phyloP scores from a whole-genome alignment of 2,888 invertebrate species.

The Cephus sareptanus region DNA sequence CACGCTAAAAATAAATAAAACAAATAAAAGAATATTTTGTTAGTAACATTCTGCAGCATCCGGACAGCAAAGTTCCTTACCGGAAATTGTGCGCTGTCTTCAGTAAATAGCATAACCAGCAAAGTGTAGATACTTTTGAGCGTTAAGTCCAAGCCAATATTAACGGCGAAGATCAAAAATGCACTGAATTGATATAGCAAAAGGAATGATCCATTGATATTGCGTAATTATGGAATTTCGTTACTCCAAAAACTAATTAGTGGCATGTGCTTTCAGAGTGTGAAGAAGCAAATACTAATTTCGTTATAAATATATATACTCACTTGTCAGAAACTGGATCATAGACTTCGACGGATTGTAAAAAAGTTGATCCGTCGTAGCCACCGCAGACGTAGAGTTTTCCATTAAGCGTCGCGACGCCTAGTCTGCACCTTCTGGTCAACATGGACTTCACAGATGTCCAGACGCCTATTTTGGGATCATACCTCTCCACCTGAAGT shows the following conservation, averaged over 20 bases:
- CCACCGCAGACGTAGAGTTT: conserved; percentile 88
- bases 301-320: conserved; percentile 41
- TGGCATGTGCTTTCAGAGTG: no score
- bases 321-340: conserved; percentile 78
- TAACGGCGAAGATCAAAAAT: neutral
- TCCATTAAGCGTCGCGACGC: conserved; percentile 83
- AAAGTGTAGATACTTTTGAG: no score
- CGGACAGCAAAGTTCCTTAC: neutral
- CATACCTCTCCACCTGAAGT: conserved; percentile 78
- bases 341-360: conserved; percentile 84
- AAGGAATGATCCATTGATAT: no score
- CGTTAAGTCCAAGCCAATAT: neutral
- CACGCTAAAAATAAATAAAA: neutral
- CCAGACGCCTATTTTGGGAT: conserved; percentile 81
- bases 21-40: neutral
- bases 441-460: conserved; percentile 81
- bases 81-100: no score
- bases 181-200: neutral
- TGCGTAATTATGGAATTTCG: no score
- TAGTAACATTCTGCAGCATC: conserved; percentile 1
- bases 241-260: no score
- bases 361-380: conserved; percentile 86
- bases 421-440: conserved; percentile 82
- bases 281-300: no score
- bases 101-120: no score